Evolutionary conservation across 1,140 invertebrate genomes (phyloP), one percentile per base, ranked within the genome.

Genomic region (Ceratina calcarata): DNA sequence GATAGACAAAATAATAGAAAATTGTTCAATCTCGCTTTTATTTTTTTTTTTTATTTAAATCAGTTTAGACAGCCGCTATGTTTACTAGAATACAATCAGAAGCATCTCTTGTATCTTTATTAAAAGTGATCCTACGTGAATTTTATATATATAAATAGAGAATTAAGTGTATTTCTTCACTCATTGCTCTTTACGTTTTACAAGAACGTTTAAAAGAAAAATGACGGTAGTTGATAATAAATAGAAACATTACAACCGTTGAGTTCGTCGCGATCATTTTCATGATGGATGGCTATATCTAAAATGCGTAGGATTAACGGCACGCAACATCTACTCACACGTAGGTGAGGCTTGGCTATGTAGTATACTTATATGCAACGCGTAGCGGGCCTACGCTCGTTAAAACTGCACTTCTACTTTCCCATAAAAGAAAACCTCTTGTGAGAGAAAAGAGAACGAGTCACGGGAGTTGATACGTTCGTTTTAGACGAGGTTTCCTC

Each of bases 301-400:
- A 2, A 49, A 15, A 51, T 57, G 80, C 80, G 84, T 86, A 85
- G 84, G 84, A 85, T 79, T 45, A 86, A 82, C 62, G 70, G 75
- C 74, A 57, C 24, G 58, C 61, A 22, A 27, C 27, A 78, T 81
- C 74, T 73, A 71, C 72, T 53, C 20, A 53, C 15, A 78, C 62
- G 82, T 85, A 81, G 78, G 84, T 84, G 73, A 85, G 22, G 3
- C 37, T 45, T 45, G 37, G 37, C 37, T 45, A 45, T 6, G 37
- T 45, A 45, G 37, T 10, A 45, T 45, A 45, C 37, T 45, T 45
- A 55, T 84, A 57, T 51, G 83, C 82, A 84, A 81, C 62, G 74
- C 70, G 55, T 65, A 37, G 68, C 55, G 18, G 45, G 82, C 84
- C 84, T 81, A 85, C 84, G 79, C 83, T 74, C 74, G 74, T 85